Evolutionary conservation across 2,797 vertebrate species (phyloP), one percentile per base, ranked within the genome.

Genomic region (Coluber constrictor): DNA sequence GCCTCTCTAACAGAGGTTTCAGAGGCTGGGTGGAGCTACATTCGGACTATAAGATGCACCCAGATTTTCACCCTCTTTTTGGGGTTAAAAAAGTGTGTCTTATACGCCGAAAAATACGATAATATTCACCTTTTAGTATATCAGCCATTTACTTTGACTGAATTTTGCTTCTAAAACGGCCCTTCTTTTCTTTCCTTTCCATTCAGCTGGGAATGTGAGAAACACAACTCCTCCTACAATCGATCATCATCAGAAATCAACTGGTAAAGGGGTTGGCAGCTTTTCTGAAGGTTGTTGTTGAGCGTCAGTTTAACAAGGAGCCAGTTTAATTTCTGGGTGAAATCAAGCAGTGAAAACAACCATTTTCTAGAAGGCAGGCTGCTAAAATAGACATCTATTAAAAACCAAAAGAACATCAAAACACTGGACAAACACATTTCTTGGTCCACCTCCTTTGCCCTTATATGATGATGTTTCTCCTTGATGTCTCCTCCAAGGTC

Each of bases 181-280:
- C 60, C 51, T 27, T 88, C 12, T 60, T 66, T 59, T 88, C 12
- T 60, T 66, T 59, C 27, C 2, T 96, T 15, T 92, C 59, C 74
- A 90, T 93, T 59, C 96, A 99, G 99, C 93, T 97, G 98, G 94
- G 98, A 98, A 97, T 99, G 98, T 32, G 95, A 96, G 1, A 98
- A 98, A 90, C 97, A 97, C 95, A 99, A 97, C 95, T 98, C 98
- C 0, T 27, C 11, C 0, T 98, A 97, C 96, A 98, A 98, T 91
- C 97, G 96, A 97, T 98, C 96, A 0, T 97, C 98, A 94, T 97
- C 98, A 0, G 97, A 98, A 94, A 99, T 99, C 92, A 98, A 98
- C 96, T 99, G 99, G 99, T 99, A 97, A 79, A 98, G 98, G 90
- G 0, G 3, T 4, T 43, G 2, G 0, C 13, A 12, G 13, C 9